These are phyloP conservation scores for Haemorhous mexicanus DNA, from an alignment of 2,113 vertebrate species.

Conservation along the genomic window DNA sequence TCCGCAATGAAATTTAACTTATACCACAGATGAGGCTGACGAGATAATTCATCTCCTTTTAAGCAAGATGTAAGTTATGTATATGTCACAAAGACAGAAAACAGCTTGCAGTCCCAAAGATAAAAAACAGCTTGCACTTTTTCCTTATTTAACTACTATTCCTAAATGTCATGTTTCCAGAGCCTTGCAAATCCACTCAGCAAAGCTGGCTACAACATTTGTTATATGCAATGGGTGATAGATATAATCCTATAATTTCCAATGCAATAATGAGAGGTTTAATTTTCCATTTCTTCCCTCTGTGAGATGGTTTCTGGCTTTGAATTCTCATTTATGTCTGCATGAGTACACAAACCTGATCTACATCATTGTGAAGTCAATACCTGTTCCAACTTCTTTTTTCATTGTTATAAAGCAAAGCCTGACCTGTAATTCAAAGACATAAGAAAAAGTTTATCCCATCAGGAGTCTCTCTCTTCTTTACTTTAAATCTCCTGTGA, in stretches of 20 bases:
- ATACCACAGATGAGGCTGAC: neutral
- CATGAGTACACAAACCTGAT: conserved; percentile 51
- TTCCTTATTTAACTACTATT: neutral
- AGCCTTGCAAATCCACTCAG: conserved; percentile 13
- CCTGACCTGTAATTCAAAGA: conserved; percentile 26
- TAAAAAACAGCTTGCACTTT: conserved; percentile 5
- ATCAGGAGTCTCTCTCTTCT: neutral
- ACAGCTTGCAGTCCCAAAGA: neutral
- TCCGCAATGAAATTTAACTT: neutral
- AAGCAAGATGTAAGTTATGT: neutral
- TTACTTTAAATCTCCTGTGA: neutral
- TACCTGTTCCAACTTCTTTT: neutral
- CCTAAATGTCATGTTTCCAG: conserved; percentile 15
- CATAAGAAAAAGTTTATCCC: conserved; percentile 21
- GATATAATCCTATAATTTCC: conserved; percentile 69
- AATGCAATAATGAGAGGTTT: conserved; percentile 65
- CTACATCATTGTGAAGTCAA: conserved; percentile 56
- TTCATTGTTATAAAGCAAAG: conserved; percentile 29
- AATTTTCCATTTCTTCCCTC: conserved; percentile 68
- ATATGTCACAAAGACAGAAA: neutral
- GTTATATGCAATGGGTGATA: conserved; percentile 24
- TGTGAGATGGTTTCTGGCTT: conserved; percentile 34
- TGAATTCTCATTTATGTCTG: conserved; percentile 60
- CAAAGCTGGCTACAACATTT: conserved; percentile 23
- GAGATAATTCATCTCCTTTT: neutral